phyloP scores from a whole-genome alignment of 2,113 vertebrate species.

The Coptodon rendalli region DNA sequence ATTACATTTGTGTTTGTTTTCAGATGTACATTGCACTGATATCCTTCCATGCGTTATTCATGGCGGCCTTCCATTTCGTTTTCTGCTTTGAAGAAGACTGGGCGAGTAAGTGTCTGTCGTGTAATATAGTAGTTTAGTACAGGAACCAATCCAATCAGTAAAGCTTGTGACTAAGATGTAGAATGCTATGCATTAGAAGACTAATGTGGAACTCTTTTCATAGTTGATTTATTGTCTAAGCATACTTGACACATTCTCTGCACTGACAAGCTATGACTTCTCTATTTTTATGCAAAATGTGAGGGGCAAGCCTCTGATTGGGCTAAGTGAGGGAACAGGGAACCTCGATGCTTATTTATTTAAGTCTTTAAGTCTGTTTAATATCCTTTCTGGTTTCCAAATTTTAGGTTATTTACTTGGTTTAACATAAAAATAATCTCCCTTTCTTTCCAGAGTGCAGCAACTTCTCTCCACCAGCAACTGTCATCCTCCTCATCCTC shows the following conservation, averaged over 20 bases:
- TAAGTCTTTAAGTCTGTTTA: background rate
- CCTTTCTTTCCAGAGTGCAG: constrained; percentile 84
- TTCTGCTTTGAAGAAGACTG: constrained; percentile 96
- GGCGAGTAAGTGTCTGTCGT: constrained; percentile 81
- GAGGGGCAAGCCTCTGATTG: background rate
- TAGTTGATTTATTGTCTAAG: background rate
- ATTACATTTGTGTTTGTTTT: constrained; percentile 36
- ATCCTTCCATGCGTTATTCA: constrained; percentile 87
- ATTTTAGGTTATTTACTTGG: background rate
- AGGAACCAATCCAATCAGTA: background rate
- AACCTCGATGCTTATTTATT: background rate
- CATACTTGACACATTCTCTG: background rate
- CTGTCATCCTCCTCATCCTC: constrained; percentile 94
- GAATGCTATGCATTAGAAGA: background rate
- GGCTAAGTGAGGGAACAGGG: background rate
- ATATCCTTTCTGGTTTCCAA: background rate
- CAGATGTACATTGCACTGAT: constrained; percentile 99
- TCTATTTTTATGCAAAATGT: background rate
- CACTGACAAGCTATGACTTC: background rate
- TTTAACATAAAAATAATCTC: background rate
- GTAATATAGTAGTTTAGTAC: background rate
- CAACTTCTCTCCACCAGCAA: constrained; percentile 90
- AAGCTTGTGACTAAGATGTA: background rate
- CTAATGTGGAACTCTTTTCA: background rate
- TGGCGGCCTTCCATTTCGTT: constrained; percentile 95